These are phyloP conservation scores for Babylonia areolata DNA, from an alignment of 1,140 invertebrate genomes.

Conservation along the genomic window DNA sequence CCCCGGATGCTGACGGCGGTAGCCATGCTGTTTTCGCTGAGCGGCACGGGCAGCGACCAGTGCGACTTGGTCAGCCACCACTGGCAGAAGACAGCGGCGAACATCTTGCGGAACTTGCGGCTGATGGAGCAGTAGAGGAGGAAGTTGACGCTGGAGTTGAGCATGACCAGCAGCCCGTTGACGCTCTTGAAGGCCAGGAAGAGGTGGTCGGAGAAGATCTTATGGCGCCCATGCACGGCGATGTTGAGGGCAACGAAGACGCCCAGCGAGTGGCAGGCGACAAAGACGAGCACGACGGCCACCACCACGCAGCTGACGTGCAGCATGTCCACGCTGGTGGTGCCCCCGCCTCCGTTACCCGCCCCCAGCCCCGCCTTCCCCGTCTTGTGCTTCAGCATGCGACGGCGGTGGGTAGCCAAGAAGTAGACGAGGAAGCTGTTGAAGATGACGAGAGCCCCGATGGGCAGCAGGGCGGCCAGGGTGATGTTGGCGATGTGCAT, in stretches of 20 bases:
- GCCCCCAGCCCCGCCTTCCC: background rate
- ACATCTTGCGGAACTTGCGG: constrained; percentile 87
- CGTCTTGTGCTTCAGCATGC: constrained; percentile 53
- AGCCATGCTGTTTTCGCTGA: constrained; percentile 49
- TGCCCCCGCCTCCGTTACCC: constrained; percentile 2
- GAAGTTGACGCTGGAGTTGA: constrained; percentile 97
- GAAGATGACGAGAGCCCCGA: constrained; percentile 92
- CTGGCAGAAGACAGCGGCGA: constrained; percentile 41
- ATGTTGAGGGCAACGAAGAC: constrained; percentile 56
- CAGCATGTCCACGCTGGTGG: constrained; percentile 53
- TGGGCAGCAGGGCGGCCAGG: constrained; percentile 87
- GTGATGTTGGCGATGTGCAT: constrained; percentile 55
- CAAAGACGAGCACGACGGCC: constrained; percentile 93
- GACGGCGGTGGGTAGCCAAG: constrained; percentile 86
- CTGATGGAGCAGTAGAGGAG: constrained; percentile 97
- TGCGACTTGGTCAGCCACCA: constrained; percentile 42
- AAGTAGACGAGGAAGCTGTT: constrained; percentile 91
- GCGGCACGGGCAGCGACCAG: constrained; percentile 50
- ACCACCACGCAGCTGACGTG: constrained; percentile 88
- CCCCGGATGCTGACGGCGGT: constrained; percentile 36
- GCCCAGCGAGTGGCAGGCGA: constrained; percentile 83
- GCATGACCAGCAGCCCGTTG: constrained; percentile 92
- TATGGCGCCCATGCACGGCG: constrained; percentile 46
- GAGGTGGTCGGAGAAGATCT: constrained; percentile 42
- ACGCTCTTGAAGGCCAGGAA: constrained; percentile 48